These are phyloP conservation scores for Apostichopus californicus DNA, from an alignment of 35 echinoderm and acorn worm species.

Conservation along the genomic window DNA sequence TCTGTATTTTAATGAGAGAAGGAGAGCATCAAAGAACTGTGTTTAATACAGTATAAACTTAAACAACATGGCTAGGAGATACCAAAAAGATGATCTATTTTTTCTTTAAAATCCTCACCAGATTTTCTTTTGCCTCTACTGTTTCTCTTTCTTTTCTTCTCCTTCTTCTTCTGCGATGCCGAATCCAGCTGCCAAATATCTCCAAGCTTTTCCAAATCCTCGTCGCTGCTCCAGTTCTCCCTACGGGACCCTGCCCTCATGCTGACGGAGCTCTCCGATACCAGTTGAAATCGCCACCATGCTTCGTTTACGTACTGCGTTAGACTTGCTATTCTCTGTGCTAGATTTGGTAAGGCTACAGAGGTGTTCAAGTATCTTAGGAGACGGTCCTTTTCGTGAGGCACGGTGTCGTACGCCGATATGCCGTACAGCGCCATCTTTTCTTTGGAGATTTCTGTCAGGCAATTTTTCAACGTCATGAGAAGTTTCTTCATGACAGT, in stretches of 20 bases:
- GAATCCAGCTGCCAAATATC: constrained; percentile 13
- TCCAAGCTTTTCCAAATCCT: constrained; percentile 56
- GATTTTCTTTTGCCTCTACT: constrained; percentile 55
- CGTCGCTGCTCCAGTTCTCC: constrained; percentile 64
- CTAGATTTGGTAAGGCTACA: constrained; percentile 60
- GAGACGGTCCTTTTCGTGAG: constrained; percentile 51
- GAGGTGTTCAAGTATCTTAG: constrained; percentile 70
- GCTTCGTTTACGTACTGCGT: constrained; percentile 89
- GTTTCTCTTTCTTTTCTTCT: constrained; percentile 37
- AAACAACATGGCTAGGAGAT: no score
- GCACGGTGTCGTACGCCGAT: constrained; percentile 19
- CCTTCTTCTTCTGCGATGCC: constrained; percentile 19
- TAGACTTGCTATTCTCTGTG: constrained; percentile 76
- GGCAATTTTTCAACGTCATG: constrained; percentile 75
- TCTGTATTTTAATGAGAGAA: no score
- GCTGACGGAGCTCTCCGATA: constrained; percentile 61
- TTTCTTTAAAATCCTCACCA: constrained; percentile 47
- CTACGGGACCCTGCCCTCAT: not conserved
- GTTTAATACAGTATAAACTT: no score
- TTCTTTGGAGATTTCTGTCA: constrained; percentile 62
- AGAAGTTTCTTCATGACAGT: constrained; percentile 62
- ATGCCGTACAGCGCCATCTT: constrained; percentile 63
- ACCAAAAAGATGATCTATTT: not conserved
- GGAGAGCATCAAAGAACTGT: no score
- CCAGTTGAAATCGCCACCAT: constrained; percentile 92